These are phyloP conservation scores for Carassius gibelio DNA, from an alignment of 2,113 vertebrate genomes.

Conservation along the genomic window DNA sequence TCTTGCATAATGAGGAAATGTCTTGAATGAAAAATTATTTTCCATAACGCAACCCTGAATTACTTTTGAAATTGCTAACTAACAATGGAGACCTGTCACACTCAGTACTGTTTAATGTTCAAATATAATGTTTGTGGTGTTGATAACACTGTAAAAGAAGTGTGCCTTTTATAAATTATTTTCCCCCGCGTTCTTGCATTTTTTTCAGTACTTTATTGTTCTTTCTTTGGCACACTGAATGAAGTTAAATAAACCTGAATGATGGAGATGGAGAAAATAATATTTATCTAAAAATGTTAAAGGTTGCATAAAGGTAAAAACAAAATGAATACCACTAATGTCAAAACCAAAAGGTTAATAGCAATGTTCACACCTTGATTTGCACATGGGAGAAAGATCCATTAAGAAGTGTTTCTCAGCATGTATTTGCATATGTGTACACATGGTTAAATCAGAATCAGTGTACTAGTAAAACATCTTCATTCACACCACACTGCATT, in stretches of 20 bases:
- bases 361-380: too few relatives aligned
- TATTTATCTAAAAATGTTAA: too few relatives aligned
- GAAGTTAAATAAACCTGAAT: not conserved
- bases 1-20: conserved; percentile 51
- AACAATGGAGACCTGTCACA: not conserved
- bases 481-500: conserved; percentile 2
- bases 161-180: not conserved
- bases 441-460: not conserved
- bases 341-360: too few relatives aligned
- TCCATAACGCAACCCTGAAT: not conserved
- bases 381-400: too few relatives aligned
- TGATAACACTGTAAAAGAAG: not conserved
- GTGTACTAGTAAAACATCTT: not conserved
- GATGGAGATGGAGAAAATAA: too few relatives aligned
- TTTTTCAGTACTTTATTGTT: not conserved
- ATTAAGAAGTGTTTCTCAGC: too few relatives aligned
- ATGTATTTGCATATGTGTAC: not conserved
- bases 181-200: not conserved
- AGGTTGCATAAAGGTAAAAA: too few relatives aligned
- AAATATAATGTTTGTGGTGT: not conserved
- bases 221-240: not conserved
- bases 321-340: too few relatives aligned
- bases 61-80: not conserved
- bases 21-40: conserved; percentile 47
- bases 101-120: not conserved